Percentiles rank a stretch among this genome's conserved stretches.
Conservation (phyloP, 2,113 vertebrate species). For the Gavialis gangeticus region DNA sequence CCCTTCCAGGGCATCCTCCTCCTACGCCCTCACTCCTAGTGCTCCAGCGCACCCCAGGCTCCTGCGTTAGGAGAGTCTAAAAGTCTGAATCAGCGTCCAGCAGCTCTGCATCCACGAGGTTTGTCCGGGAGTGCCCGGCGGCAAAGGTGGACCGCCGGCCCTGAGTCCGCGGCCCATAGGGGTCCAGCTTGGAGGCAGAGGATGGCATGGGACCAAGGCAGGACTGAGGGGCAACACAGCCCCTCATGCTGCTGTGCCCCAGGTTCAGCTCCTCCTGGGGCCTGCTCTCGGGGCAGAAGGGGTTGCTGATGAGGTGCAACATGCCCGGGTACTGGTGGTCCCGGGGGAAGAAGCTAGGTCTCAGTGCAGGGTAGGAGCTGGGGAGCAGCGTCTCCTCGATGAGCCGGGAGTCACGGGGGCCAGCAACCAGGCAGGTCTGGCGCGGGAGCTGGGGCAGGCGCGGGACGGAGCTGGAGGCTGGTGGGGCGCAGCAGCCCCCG, state of each 20-base stretch:
- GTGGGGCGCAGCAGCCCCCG: conserved; percentile 52
- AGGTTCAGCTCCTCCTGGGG: conserved; percentile 32
- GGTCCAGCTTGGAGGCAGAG: conserved; percentile 31
- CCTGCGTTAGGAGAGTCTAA: conserved; percentile 45
- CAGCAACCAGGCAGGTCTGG: conserved; percentile 87
- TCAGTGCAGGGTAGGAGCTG: conserved; percentile 73
- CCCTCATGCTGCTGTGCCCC: background rate
- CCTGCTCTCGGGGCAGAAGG: conserved; percentile 75
- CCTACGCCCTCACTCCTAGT: too few relatives aligned
- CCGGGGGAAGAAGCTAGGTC: conserved; percentile 39
- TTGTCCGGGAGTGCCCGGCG: conserved; percentile 92
- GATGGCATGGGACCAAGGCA: conserved; percentile 18
- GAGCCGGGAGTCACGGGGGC: conserved; percentile 55
- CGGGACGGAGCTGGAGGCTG: conserved; percentile 82
- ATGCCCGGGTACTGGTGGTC: conserved; percentile 45
- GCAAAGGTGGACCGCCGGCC: conserved; percentile 78
- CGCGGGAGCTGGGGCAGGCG: conserved; percentile 89
- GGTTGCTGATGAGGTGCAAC: conserved; percentile 76
- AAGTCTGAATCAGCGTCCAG: conserved; percentile 94
- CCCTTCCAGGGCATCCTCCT: too few relatives aligned
- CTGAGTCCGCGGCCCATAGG: conserved; percentile 73
- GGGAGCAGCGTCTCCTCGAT: conserved; percentile 76
- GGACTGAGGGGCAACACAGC: background rate
- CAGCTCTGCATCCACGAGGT: conserved; percentile 92
- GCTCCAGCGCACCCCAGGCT: too few relatives aligned